Evolutionary conservation across 2,113 vertebrate genomes (phyloP).

Genomic region (Myiagra hebetior): DNA sequence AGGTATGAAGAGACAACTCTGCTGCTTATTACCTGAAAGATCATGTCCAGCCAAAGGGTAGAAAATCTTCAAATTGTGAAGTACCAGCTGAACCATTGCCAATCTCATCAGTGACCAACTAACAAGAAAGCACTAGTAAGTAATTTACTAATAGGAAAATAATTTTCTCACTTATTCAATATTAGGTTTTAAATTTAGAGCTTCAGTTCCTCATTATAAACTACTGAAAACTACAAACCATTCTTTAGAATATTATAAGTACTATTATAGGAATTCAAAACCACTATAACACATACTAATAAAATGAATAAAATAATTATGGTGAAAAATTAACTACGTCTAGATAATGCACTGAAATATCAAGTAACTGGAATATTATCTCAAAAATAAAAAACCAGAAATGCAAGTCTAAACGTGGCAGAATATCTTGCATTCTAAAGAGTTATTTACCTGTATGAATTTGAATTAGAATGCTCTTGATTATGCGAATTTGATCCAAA

Average conservation of each 20-base stretch:
- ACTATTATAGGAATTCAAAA: not conserved
- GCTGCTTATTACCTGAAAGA: constrained; percentile 85
- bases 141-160: not conserved
- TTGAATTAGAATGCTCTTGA: constrained; percentile 92
- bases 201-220: not conserved
- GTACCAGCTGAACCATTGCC: constrained; percentile 94
- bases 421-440: not conserved
- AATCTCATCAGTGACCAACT: constrained; percentile 98
- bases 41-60: constrained; percentile 95
- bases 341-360: not conserved
- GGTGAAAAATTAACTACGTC: not conserved
- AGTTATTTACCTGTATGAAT: constrained; percentile 88
- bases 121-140: constrained; percentile 51
- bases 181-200: not conserved
- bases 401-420: not conserved
- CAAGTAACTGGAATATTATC: not conserved
- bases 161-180: not conserved
- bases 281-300: not conserved
- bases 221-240: not conserved
- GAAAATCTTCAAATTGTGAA: constrained; percentile 91
- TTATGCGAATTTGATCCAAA: constrained; percentile 77
- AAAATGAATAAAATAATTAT: not conserved
- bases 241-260: not conserved
- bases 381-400: not conserved
- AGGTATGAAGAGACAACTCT: not conserved